These are phyloP conservation scores for Conistra vaccinii DNA, from an alignment of 2,888 invertebrate species.

Conservation along the genomic window DNA sequence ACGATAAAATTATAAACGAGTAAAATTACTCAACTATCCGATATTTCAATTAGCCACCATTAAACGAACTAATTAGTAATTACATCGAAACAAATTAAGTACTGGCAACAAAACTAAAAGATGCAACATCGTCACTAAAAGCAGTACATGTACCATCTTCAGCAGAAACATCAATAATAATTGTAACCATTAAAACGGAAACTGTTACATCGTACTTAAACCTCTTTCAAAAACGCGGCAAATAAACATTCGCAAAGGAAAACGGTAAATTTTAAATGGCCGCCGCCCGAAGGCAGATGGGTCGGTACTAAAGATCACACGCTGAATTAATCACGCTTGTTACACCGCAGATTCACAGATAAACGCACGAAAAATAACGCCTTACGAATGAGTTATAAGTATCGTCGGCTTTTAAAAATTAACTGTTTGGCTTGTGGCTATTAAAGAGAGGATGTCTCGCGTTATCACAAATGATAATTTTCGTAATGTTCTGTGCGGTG, in stretches of 20 bases:
- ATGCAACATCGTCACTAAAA: conserved; percentile 47
- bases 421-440: conserved; percentile 79
- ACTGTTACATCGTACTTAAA: conserved; percentile 66
- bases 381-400: conserved; percentile 79
- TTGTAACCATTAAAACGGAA: conserved; percentile 65
- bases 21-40: conserved; percentile 39
- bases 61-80: conserved; percentile 56
- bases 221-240: conserved; percentile 63
- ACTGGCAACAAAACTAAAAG: conserved; percentile 40
- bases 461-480: conserved; percentile 74
- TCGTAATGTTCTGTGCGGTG: conserved; percentile 63
- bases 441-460: conserved; percentile 71
- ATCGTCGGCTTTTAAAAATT: conserved; percentile 78
- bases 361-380: conserved; percentile 85
- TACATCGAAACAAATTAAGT: conserved; percentile 49
- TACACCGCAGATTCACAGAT: conserved; percentile 84
- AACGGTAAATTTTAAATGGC: conserved; percentile 82
- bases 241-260: conserved; percentile 71
- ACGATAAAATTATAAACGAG: conserved; percentile 34
- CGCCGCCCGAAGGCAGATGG: conserved; percentile 78
- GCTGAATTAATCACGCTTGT: conserved; percentile 87
- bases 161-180: conserved; percentile 60
- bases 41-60: conserved; percentile 51
- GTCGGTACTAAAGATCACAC: conserved; percentile 74
- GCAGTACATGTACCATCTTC: conserved; percentile 29